Conservation (phyloP, 2,113 vertebrate species). For the Chinchilla lanigera region DNA sequence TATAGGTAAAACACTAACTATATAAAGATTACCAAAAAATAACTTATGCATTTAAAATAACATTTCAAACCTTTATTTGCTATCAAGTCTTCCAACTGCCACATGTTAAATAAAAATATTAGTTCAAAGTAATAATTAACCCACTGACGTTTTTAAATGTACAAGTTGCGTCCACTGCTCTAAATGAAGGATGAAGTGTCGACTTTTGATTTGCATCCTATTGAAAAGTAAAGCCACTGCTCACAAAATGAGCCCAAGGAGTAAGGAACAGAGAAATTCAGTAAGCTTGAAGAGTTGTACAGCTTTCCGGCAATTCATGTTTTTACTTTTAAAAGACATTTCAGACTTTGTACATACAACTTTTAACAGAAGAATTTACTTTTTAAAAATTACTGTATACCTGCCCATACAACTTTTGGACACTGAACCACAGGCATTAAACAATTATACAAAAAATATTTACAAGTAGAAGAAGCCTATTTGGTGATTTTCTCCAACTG, state of each 20-base stretch:
- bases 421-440: background rate
- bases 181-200: background rate
- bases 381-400: background rate
- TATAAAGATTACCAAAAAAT: background rate
- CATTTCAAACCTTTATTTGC: background rate
- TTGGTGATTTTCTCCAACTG: background rate
- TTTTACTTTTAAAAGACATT: background rate
- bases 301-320: background rate
- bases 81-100: constrained; percentile 2
- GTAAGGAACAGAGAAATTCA: background rate
- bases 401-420: background rate
- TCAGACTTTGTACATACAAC: background rate
- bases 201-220: background rate
- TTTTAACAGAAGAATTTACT: constrained; percentile 13
- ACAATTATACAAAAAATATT: background rate
- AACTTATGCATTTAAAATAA: background rate
- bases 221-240: background rate
- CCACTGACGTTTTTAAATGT: background rate
- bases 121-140: constrained; percentile 29
- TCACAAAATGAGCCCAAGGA: constrained; percentile 10
- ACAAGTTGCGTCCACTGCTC: background rate
- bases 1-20: background rate
- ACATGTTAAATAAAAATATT: background rate
- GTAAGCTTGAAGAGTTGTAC: background rate
- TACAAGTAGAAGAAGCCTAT: background rate